These are phyloP conservation scores for Alligator sinensis DNA, from an alignment of 2,113 vertebrate species.

Conservation along the genomic window DNA sequence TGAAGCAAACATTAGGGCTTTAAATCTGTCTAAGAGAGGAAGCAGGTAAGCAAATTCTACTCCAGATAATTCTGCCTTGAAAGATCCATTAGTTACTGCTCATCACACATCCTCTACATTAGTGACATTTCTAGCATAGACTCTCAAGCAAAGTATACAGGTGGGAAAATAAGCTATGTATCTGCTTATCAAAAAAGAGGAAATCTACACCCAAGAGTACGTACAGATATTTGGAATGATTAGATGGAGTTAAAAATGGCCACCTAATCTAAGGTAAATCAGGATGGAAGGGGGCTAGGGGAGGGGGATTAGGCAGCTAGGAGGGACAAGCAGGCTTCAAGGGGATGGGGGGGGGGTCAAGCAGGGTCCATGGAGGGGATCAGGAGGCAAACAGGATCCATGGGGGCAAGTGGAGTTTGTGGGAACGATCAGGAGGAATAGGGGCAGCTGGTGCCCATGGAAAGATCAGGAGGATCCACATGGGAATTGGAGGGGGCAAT, in stretches of 20 bases:
- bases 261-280: too few relatives aligned
- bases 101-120: background rate
- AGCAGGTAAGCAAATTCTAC: background rate
- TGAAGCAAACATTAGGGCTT: constrained; percentile 40
- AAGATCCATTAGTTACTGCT: constrained; percentile 46
- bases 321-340: background rate
- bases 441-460: too few relatives aligned
- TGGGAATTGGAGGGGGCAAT: too few relatives aligned
- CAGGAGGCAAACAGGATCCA: too few relatives aligned
- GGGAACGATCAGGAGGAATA: too few relatives aligned
- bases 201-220: background rate
- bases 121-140: constrained; percentile 15
- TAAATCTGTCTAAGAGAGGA: constrained; percentile 15
- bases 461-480: too few relatives aligned
- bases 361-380: background rate
- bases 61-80: constrained; percentile 48
- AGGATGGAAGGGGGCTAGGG: too few relatives aligned
- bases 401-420: too few relatives aligned
- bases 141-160: background rate
- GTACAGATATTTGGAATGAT: too few relatives aligned
- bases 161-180: background rate
- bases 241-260: too few relatives aligned
- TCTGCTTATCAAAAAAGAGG: background rate
- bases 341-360: background rate
- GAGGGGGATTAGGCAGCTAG: too few relatives aligned